Base-by-base conservation (phyloP, 2,113 vertebrate genomes). In the Hippopotamus amphibius region DNA sequence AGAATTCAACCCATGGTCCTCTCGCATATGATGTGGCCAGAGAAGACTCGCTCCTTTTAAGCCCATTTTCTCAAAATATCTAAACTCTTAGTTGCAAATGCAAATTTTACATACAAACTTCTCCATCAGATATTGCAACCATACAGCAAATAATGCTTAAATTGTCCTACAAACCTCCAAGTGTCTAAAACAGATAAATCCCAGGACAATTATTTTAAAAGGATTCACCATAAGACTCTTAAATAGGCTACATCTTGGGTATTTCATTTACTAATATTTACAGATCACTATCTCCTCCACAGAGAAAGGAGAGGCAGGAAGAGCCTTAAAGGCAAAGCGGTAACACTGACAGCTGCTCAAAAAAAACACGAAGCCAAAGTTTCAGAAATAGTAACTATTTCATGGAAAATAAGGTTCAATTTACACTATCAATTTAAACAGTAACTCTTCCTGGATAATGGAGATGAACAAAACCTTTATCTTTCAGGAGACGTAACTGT, bases 81-180 rank as follows among this genome's bases (percentile, higher is more conserved):
- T 88, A 50, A 90, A 65, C 55, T 79, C 30, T 68, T 66, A 59
- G 53, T 48, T n/a, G 88, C 68, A 93, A 79, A 33, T 87, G n/a
- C 11, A 86, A 87, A 7, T 68, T 37, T 72, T 72, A 63, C 2
- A 43, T 9, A 77, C 7, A 61, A 86, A 74, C 59, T 72, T 89
- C 76, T 74, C 14, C 22, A 50, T 76, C 15, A 82, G 57, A 7
- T 57, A 74, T 53, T 69, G 53, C 6, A 69, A n/a, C 6, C 19
- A 71, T 37, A 88, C 0, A 81, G 65, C 68, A 81, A 84, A 65
- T 24, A 26, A 80, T 48, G 11, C 59, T 65, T 84, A 84, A 63
- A 37, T 80, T 69, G 53, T 80, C 76, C 86, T 93, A 55, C 11
- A 96, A 93, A 91, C 50, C 33, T 90, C 57, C 12, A 33, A 87